Percentiles rank a stretch among this genome's conserved stretches.
These are phyloP conservation scores for Conomelus anceps DNA, from an alignment of 2,888 invertebrate species.

Conservation along the genomic window DNA sequence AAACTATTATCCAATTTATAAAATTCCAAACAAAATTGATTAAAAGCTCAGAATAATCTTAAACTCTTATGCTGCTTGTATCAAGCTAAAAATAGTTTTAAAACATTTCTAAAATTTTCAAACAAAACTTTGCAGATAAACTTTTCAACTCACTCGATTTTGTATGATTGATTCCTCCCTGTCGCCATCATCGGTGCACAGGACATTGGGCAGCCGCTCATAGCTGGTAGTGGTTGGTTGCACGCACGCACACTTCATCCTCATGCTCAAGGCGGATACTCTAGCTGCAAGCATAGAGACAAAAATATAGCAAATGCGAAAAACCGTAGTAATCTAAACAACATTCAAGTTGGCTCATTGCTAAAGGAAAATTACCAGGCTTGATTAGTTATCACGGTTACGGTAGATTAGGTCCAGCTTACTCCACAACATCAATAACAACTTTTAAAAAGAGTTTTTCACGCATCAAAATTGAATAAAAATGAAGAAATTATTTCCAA, in stretches of 20 bases:
- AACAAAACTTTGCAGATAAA: too few relatives aligned
- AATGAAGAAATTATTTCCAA: too few relatives aligned
- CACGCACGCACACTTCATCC: conserved; percentile 31
- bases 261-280: conserved; percentile 24
- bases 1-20: too few relatives aligned
- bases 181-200: background rate
- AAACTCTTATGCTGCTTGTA: too few relatives aligned
- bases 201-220: conserved; percentile 31
- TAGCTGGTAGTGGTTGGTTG: conserved; percentile 28
- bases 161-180: background rate
- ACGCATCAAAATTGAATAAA: too few relatives aligned
- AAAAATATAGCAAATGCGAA: background rate
- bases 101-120: too few relatives aligned
- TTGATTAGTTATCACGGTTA: background rate
- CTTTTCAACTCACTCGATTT: background rate
- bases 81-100: too few relatives aligned
- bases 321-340: background rate
- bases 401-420: too few relatives aligned
- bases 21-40: too few relatives aligned
- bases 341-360: background rate
- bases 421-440: background rate
- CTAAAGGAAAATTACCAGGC: background rate
- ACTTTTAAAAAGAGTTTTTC: too few relatives aligned
- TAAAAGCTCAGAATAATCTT: too few relatives aligned
- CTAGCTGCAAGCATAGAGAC: conserved; percentile 13